These are phyloP conservation scores for Samia ricini DNA, from an alignment of 1,140 invertebrate species.

Conservation along the genomic window DNA sequence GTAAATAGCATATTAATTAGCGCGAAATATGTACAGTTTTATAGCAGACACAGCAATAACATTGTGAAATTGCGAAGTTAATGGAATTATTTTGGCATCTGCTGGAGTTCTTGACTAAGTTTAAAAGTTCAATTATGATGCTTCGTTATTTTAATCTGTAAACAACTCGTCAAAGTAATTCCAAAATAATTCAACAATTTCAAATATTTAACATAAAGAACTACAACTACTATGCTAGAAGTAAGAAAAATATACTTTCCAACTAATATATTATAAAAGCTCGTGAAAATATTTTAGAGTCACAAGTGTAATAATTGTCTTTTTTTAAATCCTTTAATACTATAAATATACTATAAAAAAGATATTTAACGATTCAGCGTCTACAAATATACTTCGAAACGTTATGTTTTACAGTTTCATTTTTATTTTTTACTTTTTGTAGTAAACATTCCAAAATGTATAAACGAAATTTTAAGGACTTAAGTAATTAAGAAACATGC, in stretches of 20 bases:
- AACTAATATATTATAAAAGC: slow-evolving; percentile 70
- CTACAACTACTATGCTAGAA: slow-evolving; percentile 5
- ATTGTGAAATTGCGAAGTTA: neutral
- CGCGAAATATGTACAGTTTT: neutral
- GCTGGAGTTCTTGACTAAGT: too few relatives aligned
- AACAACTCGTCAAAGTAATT: neutral
- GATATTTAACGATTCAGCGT: neutral
- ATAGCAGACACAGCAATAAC: neutral
- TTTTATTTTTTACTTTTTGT: neutral
- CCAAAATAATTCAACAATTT: neutral
- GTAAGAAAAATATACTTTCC: slow-evolving; percentile 26
- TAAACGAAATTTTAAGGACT: neutral
- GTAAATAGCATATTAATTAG: too few relatives aligned
- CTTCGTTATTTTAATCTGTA: too few relatives aligned
- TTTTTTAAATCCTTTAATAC: slow-evolving; percentile 38
- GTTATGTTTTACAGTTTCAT: neutral
- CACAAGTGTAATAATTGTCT: slow-evolving; percentile 9
- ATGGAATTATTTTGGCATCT: neutral
- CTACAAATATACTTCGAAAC: slow-evolving; percentile 27
- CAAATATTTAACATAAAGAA: neutral
- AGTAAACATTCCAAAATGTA: slow-evolving; percentile 11
- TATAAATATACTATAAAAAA: slow-evolving; percentile 35
- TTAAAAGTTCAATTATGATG: too few relatives aligned
- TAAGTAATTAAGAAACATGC: slow-evolving; percentile 58
- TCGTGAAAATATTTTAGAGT: slow-evolving; percentile 57